Evolutionary conservation across 2,888 invertebrate genomes (phyloP), one percentile per base, ranked within the genome.

Genomic region (Diaphora mendica): DNA sequence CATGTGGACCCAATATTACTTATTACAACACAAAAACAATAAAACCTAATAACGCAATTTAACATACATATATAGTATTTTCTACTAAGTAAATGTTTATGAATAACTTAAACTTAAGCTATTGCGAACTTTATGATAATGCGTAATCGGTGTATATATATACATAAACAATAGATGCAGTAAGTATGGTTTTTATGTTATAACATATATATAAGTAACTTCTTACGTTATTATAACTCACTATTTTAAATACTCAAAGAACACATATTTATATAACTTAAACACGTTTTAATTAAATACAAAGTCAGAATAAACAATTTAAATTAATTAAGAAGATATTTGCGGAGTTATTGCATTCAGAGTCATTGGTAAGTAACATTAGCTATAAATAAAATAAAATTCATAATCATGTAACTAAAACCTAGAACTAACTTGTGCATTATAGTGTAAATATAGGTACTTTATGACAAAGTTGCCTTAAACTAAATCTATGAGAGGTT

Each of bases 351-450:
- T 75, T 83, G 81, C 81, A 75, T 82, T 75, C 67, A 75, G 64
- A 73, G 72, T 71, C 71, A 79, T 75, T 76, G 75, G 71, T 79
- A 79, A 77, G 70, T 75, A 76, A 77, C 26, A 74, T 73, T 65
- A 74, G 64, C 65, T 72, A 74, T 77, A 76, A 71, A 74, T 70
- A 70, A 23, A 71, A 70, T 67, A 75, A 76, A 76, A 64, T 71
- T 68, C 65, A 75, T 70, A 73, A 75, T 69, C 59, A 77, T 42
- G 35, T 73, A 77, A 75, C 72, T 80, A 77, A 82, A 75, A 75
- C 73, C 76, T 80, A 80, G 23, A 79, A 83, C 77, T 67, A 69
- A 79, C 79, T 82, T 83, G 82, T 82, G 82, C 82, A 70, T 74
- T 79, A 68, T 42, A 65, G 68, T 66, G 15, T 65, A 48, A 72